Conservation (phyloP, 2,113 vertebrate genomes). For the Corydoras sp. region DNA sequence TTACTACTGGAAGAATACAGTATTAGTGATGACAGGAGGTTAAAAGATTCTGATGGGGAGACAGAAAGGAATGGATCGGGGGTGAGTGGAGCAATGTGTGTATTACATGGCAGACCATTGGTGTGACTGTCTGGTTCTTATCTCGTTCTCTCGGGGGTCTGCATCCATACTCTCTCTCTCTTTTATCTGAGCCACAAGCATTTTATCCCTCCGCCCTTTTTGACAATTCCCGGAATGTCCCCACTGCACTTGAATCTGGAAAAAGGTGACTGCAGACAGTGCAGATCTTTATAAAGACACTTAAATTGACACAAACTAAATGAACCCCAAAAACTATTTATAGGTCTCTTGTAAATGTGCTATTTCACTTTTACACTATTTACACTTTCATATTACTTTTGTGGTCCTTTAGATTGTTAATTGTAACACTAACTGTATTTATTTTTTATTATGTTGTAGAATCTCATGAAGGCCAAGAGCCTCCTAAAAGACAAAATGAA, state of each 20-base stretch:
- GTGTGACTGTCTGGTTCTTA: slow-evolving; percentile 66
- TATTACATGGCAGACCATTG: slow-evolving; percentile 65
- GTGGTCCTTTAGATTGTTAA: no score
- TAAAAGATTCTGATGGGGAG: slow-evolving; percentile 52
- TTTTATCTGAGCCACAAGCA: no score
- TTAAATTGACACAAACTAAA: no score
- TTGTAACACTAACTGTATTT: no score
- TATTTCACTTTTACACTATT: no score
- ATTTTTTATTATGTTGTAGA: slow-evolving; percentile 30
- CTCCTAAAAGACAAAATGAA: slow-evolving; percentile 17
- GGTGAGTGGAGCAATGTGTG: slow-evolving; percentile 56
- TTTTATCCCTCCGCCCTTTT: no score
- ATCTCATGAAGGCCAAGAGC: slow-evolving; percentile 26
- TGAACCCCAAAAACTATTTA: no score
- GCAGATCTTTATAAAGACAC: neutral
- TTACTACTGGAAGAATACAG: slow-evolving; percentile 60
- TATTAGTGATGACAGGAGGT: slow-evolving; percentile 71
- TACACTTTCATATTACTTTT: no score
- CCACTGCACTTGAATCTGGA: no score
- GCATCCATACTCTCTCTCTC: neutral
- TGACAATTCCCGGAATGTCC: no score
- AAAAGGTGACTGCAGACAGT: slow-evolving; percentile 44
- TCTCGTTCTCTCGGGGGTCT: slow-evolving; percentile 58
- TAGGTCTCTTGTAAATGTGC: no score
- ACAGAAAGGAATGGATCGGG: slow-evolving; percentile 7